Conservation (phyloP, 2,797 vertebrate species). For the Pangasius krempfi region DNA sequence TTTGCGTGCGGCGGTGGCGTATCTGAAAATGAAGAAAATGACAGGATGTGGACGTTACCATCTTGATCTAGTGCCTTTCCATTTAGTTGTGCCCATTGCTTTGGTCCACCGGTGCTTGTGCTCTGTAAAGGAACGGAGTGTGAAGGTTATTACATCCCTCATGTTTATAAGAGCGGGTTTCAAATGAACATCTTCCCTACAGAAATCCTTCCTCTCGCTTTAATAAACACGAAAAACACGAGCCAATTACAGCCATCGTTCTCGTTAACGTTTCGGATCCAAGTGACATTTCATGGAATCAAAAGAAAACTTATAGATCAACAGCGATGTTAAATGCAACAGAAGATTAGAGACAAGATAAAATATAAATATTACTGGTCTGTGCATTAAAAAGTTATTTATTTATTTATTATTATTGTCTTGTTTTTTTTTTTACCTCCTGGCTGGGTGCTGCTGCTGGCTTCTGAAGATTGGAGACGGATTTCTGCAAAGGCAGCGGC, state of each 20-base stretch:
- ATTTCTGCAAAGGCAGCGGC: constrained; percentile 98
- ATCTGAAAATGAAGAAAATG: background rate
- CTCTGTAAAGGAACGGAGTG: constrained; percentile 72
- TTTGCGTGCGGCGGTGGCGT: background rate
- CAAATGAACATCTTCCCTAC: background rate
- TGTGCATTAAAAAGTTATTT: too few relatives aligned
- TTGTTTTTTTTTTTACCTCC: constrained; percentile 82
- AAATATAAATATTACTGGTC: too few relatives aligned
- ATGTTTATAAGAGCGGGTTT: too few relatives aligned
- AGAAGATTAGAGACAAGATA: background rate
- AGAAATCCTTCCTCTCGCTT: too few relatives aligned
- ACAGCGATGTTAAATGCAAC: background rate
- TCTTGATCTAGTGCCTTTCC: constrained; percentile 97
- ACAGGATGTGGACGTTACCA: constrained; percentile 78
- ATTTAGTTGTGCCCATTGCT: constrained; percentile 99
- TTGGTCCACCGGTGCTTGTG: constrained; percentile 99
- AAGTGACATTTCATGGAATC: too few relatives aligned
- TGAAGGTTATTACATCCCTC: background rate
- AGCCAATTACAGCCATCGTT: background rate
- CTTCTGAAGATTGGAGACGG: constrained; percentile 99
- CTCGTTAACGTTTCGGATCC: background rate
- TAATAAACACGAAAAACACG: background rate
- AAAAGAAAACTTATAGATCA: background rate
- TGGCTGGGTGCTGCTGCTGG: constrained; percentile 87
- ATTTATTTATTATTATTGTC: background rate